These are phyloP conservation scores for Drosophila lutescens DNA, from an alignment of 2,888 invertebrate species.

Conservation along the genomic window DNA sequence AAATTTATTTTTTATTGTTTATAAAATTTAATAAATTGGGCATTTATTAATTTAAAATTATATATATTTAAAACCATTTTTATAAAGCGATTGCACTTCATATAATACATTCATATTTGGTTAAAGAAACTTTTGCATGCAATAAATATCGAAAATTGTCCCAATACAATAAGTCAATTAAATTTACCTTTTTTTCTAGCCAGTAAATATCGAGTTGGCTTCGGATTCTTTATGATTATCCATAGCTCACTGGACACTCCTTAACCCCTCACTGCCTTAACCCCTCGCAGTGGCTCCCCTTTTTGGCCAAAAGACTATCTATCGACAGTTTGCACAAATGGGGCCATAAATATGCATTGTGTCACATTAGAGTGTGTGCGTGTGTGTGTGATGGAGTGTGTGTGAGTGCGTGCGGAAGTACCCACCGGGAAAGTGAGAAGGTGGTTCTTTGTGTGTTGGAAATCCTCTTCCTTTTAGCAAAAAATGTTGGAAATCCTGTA, in stretches of 20 bases:
- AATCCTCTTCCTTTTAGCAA: too few relatives aligned
- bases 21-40: too few relatives aligned
- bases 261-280: background rate
- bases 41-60: too few relatives aligned
- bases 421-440: too few relatives aligned
- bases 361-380: constrained; percentile 66
- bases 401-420: constrained; percentile 15
- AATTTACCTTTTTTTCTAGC: constrained; percentile 9
- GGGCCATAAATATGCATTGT: constrained; percentile 80
- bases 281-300: background rate
- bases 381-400: constrained; percentile 15
- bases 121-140: background rate
- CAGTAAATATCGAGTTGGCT: constrained; percentile 20
- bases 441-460: too few relatives aligned
- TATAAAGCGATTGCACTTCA: background rate
- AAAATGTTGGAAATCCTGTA: too few relatives aligned
- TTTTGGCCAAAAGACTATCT: constrained; percentile 6
- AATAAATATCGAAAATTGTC: background rate
- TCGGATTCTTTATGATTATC: constrained; percentile 34
- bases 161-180: constrained; percentile 14
- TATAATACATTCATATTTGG: background rate
- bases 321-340: constrained; percentile 56
- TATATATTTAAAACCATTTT: background rate
- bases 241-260: constrained; percentile 25
- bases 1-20: background rate